Base-by-base conservation (phyloP, 2,888 invertebrate species). In the Phalera bucephala region DNA sequence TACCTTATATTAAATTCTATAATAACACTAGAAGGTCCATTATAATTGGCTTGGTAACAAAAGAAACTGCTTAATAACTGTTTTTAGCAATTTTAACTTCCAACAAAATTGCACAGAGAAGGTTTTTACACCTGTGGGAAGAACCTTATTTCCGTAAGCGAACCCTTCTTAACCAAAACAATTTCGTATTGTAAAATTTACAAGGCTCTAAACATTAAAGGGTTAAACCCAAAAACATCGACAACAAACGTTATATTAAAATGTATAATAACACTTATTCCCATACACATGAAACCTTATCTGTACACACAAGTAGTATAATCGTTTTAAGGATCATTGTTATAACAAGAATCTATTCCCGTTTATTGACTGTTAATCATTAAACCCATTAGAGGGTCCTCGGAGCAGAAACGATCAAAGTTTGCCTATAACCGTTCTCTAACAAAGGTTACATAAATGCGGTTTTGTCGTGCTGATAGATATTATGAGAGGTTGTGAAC, bases 351-450 rank as follows among this genome's bases (percentile, higher is more conserved):
- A 55, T 51, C 57, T 56, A 64, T 71, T 70, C 57, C 60, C 56
- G 53, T 64, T 71, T 69, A 72, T 74, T 63, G 71, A 60, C 72
- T 72, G 74, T 75, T 79, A 68, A 77, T 77, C 75, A 74, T 64
- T 54, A 45, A 63, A 55, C 52, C 57, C 49, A 63, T 65, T 57
- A 52, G 36, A 44, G 49, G 49, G 44, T 54, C 56, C 49, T 54
- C 46, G 52, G 56, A 42, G 43, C 38, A 51, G 36, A 52, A 73
- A 77, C 64, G 71, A 67, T 70, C 67, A 50, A 80, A 82, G 52
- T 82, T 82, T 52, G 49, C 42, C 66, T 59, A 74, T 82, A 72
- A 79, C 59, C 49, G 58, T 64, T 68, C 68, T 61, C 37, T 50
- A 46, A 58, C 57, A 64, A 66, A 69, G 61, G 52, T 47, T 47